Conservation (phyloP, 2,113 vertebrate species). For the Holacanthus passer region DNA sequence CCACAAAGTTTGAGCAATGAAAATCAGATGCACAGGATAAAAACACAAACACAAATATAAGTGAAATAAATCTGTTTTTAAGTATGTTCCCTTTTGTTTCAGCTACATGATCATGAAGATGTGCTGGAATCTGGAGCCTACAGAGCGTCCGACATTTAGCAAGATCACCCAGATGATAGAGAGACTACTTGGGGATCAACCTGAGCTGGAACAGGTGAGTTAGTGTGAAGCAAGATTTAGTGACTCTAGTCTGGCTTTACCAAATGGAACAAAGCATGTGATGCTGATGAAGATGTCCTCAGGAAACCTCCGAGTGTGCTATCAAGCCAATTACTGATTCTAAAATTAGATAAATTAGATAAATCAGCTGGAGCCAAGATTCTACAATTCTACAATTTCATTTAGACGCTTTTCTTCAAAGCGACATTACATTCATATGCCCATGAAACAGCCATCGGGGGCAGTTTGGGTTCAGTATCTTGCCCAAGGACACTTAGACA, state of each 20-base stretch:
- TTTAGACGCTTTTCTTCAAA: no score
- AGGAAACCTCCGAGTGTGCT: neutral
- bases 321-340: conserved; percentile 20
- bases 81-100: conserved; percentile 27
- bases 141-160: conserved; percentile 89
- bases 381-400: no score
- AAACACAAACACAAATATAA: neutral
- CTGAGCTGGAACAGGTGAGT: conserved; percentile 79
- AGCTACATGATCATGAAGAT: conserved; percentile 95
- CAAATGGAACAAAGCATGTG: conserved; percentile 14
- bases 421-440: no score
- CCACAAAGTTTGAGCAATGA: neutral
- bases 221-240: neutral
- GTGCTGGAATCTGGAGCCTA: conserved; percentile 95
- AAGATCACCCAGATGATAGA: conserved; percentile 91
- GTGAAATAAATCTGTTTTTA: neutral
- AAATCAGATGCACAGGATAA: neutral
- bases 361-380: no score
- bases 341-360: no score
- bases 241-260: neutral
- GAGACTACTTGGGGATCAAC: conserved; percentile 83
- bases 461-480: no score
- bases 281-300: neutral
- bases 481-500: no score
- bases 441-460: no score